phyloP scores from a whole-genome alignment of 2,113 vertebrate species.

The Australoheros scitulus region DNA sequence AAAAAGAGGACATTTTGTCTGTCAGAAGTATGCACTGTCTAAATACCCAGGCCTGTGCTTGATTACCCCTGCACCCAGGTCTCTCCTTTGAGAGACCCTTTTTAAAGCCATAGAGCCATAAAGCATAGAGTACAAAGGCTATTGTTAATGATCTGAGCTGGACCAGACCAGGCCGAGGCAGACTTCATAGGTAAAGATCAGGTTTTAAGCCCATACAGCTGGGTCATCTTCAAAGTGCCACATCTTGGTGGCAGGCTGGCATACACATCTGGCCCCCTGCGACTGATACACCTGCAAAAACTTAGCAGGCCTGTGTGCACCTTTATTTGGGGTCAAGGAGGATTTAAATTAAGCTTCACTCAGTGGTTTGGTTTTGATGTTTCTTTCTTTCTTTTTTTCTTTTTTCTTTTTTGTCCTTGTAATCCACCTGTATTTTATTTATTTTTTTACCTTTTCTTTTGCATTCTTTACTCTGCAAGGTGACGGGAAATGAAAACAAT shows the following conservation, averaged over 20 bases:
- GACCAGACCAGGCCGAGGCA: slow-evolving; percentile 41
- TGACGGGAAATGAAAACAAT: slow-evolving; percentile 26
- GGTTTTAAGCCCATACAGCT: slow-evolving; percentile 74
- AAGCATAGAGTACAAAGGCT: slow-evolving; percentile 57
- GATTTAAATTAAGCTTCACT: slow-evolving; percentile 43
- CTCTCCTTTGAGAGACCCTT: slow-evolving; percentile 41
- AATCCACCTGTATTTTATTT: slow-evolving; percentile 9
- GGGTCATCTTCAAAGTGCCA: slow-evolving; percentile 71
- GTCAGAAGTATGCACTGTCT: slow-evolving; percentile 11
- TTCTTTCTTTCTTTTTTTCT: not conserved
- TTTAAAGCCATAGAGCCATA: slow-evolving; percentile 73
- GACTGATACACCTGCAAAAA: slow-evolving; percentile 71
- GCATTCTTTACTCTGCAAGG: slow-evolving; percentile 14
- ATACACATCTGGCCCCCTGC: slow-evolving; percentile 33
- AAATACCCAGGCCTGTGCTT: not conserved
- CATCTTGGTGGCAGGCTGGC: slow-evolving; percentile 41
- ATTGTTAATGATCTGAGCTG: slow-evolving; percentile 70
- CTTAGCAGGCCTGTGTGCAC: slow-evolving; percentile 46
- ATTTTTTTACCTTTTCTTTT: not conserved
- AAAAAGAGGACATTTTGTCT: not conserved
- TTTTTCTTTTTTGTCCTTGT: slow-evolving; percentile 12
- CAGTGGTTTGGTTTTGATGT: slow-evolving; percentile 27
- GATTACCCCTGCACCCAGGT: slow-evolving; percentile 30
- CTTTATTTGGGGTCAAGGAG: slow-evolving; percentile 48
- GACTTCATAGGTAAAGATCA: slow-evolving; percentile 59